Conservation (phyloP, 2,888 invertebrate genomes). For the Onthophagus sagittarius region DNA sequence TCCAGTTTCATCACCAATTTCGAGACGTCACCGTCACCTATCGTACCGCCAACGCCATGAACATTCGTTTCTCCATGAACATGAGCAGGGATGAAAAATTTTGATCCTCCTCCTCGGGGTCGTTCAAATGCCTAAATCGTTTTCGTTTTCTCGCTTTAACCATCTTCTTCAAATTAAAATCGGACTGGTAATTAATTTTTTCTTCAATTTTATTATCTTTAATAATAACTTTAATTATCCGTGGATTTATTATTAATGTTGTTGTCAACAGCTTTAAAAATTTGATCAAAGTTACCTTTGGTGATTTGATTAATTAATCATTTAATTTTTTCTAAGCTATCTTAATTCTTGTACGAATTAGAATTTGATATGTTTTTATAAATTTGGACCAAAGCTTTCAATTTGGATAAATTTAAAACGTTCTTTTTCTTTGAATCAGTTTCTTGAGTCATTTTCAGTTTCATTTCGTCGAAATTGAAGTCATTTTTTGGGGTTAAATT, state of each 20-base stretch:
- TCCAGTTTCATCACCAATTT: slow-evolving; percentile 28
- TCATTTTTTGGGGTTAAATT: too few species aligned
- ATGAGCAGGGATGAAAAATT: not conserved
- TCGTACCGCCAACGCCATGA: slow-evolving; percentile 28
- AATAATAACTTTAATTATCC: too few species aligned
- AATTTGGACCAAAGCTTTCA: not conserved
- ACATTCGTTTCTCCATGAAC: slow-evolving; percentile 15
- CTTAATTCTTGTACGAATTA: not conserved
- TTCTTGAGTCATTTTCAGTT: not conserved
- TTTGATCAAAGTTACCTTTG: not conserved
- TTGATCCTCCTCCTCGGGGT: slow-evolving; percentile 27
- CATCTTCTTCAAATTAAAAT: slow-evolving; percentile 6
- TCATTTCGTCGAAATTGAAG: not conserved
- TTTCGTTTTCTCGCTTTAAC: slow-evolving; percentile 21
- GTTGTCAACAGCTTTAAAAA: not conserved
- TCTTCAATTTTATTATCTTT: not conserved
- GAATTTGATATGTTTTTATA: not conserved
- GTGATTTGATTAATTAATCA: not conserved
- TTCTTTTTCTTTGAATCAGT: not conserved
- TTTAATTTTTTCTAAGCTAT: not conserved
- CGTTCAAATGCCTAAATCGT: slow-evolving; percentile 28
- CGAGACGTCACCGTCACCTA: slow-evolving; percentile 26
- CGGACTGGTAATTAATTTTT: not conserved
- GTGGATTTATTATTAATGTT: not conserved
- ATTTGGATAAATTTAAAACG: not conserved